phyloP scores from a whole-genome alignment of 2,888 invertebrate genomes.

The Luperina nickerlii region DNA sequence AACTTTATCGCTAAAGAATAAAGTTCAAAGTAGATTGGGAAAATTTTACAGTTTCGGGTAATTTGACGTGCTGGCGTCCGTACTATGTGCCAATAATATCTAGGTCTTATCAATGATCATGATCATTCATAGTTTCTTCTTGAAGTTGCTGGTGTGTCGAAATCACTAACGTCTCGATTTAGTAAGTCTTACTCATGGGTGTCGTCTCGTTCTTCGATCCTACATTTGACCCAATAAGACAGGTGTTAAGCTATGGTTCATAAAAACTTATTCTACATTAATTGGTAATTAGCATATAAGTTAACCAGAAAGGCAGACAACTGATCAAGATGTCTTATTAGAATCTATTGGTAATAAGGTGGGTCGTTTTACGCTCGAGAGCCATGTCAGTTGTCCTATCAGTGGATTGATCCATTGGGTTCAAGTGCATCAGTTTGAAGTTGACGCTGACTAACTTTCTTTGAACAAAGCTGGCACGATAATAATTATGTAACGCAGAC shows the following conservation, averaged over 20 bases:
- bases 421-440: constrained; percentile 1
- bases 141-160: not conserved
- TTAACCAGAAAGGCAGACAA: constrained; percentile 27
- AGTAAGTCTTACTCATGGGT: not conserved
- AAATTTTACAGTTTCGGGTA: too few relatives aligned
- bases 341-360: not conserved
- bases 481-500: constrained; percentile 2
- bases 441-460: constrained; percentile 21
- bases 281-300: constrained; percentile 37
- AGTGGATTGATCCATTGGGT: constrained; percentile 9
- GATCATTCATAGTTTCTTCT: not conserved
- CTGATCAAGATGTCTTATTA: constrained; percentile 10
- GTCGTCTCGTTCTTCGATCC: not conserved
- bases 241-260: constrained; percentile 30
- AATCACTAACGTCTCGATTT: not conserved
- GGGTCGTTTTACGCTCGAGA: not conserved
- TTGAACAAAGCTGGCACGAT: constrained; percentile 8
- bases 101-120: not conserved
- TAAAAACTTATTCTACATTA: constrained; percentile 13
- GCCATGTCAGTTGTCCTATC: not conserved
- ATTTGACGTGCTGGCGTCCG: too few relatives aligned
- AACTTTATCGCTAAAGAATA: too few relatives aligned
- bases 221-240: not conserved
- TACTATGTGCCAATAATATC: not conserved
- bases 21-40: too few relatives aligned